phyloP scores from a whole-genome alignment of 2,888 invertebrate genomes.

The Cheilosia vernalis region DNA sequence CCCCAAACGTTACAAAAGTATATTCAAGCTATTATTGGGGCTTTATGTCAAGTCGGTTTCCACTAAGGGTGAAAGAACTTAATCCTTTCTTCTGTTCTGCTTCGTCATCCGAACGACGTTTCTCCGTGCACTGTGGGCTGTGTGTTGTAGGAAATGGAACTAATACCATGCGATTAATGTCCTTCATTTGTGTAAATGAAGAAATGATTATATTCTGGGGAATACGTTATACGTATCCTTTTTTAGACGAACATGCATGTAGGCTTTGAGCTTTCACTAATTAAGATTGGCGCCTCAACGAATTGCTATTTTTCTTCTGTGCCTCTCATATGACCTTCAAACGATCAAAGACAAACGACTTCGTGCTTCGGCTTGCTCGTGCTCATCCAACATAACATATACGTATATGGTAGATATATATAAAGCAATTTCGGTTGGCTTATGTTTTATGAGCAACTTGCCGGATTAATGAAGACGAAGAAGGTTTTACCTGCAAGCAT shows the following conservation, averaged over 20 bases:
- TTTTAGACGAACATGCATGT: neutral
- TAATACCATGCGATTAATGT: constrained; percentile 46
- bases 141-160: neutral
- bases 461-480: constrained; percentile 33
- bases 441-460: constrained; percentile 51
- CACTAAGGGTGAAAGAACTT: constrained; percentile 18
- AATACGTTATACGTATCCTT: neutral
- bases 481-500: constrained; percentile 44
- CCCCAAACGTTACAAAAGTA: constrained; percentile 40
- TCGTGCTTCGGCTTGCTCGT: neutral
- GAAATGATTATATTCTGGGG: constrained; percentile 20
- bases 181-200: constrained; percentile 48
- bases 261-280: constrained; percentile 18
- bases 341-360: constrained; percentile 10
- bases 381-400: neutral
- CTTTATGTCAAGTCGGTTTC: constrained; percentile 32
- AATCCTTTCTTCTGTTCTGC: constrained; percentile 17
- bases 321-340: constrained; percentile 18
- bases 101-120: neutral
- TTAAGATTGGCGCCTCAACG: constrained; percentile 44
- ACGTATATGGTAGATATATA: neutral
- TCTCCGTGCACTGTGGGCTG: neutral
- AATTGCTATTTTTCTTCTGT: neutral
- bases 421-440: constrained; percentile 52
- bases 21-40: constrained; percentile 44